Conservation (phyloP, 1,140 invertebrate genomes). For the Calosoma granatense region DNA sequence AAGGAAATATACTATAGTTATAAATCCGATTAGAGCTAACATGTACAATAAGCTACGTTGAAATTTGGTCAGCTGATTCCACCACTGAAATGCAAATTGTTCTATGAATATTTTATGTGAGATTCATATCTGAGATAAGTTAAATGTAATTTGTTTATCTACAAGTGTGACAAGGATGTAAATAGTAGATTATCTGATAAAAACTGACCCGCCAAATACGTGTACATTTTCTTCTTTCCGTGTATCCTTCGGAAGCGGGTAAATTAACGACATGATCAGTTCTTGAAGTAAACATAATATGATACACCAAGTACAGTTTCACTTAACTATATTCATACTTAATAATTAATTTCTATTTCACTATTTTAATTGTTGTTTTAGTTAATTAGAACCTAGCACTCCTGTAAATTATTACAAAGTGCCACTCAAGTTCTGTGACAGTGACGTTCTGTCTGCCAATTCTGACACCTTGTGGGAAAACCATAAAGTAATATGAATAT, state of each 20-base stretch:
- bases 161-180: background rate
- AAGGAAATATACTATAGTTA: conserved; percentile 47
- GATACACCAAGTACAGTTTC: background rate
- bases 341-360: background rate
- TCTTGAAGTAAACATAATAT: conserved; percentile 7
- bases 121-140: no score
- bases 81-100: conserved; percentile 46
- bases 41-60: conserved; percentile 64
- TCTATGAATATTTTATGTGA: no score
- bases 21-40: conserved; percentile 38
- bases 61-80: conserved; percentile 75
- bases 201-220: background rate
- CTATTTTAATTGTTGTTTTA: no score
- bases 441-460: no score
- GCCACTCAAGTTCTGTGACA: no score
- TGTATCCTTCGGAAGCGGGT: background rate
- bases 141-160: no score
- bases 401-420: no score
- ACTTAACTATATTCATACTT: background rate
- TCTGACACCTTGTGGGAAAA: no score
- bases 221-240: background rate
- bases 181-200: background rate
- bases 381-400: no score
- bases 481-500: no score
- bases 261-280: conserved; percentile 1